These are phyloP conservation scores for Coccyzus lansbergi DNA, from an alignment of 2,797 vertebrate species.

Conservation along the genomic window DNA sequence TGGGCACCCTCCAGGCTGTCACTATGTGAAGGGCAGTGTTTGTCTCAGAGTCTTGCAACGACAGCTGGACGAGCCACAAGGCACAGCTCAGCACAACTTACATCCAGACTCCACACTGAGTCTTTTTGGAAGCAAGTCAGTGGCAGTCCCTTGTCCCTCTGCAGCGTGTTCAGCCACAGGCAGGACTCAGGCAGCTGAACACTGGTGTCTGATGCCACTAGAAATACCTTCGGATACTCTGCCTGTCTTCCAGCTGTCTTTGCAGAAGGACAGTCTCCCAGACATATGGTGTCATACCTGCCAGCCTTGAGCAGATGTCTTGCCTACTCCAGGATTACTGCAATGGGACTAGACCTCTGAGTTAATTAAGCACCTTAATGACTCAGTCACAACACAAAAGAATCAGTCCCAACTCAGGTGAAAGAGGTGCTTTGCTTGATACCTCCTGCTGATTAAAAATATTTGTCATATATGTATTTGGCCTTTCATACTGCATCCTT, in stretches of 20 bases:
- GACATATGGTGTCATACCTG: background rate
- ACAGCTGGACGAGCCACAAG: background rate
- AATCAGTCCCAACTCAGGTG: background rate
- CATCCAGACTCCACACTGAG: background rate
- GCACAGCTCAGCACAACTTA: background rate
- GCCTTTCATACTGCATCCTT: rapidly evolving
- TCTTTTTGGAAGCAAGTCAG: background rate
- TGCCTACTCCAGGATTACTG: background rate
- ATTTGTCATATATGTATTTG: rapidly evolving
- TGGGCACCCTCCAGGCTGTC: background rate
- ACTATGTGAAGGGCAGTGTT: background rate
- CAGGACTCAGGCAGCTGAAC: background rate
- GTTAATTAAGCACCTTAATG: background rate
- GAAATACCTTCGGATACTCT: background rate
- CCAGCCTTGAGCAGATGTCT: background rate
- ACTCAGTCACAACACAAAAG: background rate
- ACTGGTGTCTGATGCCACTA: background rate
- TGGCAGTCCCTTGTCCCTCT: background rate
- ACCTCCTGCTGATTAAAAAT: background rate
- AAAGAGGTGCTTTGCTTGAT: background rate
- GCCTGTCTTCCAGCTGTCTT: background rate
- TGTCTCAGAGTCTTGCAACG: background rate
- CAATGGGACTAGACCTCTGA: background rate
- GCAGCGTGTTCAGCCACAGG: background rate
- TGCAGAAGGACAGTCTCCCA: background rate